Conservation (phyloP, 2,113 vertebrate genomes). For the Naja naja region DNA sequence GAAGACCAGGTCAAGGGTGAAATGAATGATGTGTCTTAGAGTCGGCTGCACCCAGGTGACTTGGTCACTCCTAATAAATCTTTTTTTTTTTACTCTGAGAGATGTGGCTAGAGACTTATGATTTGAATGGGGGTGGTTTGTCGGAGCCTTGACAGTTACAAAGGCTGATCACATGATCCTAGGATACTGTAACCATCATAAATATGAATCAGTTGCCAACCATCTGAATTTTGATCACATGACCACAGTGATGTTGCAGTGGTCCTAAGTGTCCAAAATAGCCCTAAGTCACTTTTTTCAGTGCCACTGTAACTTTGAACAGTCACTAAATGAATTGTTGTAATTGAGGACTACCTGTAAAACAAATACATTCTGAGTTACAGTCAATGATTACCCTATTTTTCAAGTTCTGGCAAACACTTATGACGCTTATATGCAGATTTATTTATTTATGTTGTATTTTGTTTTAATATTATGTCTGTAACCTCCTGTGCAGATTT, state of each 20-base stretch:
- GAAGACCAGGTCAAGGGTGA: too few relatives aligned
- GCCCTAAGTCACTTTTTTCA: not conserved
- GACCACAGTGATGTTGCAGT: not conserved
- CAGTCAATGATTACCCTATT: not conserved
- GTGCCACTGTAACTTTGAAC: not conserved
- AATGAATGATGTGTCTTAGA: too few relatives aligned
- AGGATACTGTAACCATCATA: not conserved
- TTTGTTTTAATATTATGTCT: not conserved
- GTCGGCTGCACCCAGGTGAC: too few relatives aligned
- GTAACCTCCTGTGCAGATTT: not conserved
- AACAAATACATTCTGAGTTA: not conserved
- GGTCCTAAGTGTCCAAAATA: not conserved
- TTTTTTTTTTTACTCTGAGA: too few relatives aligned
- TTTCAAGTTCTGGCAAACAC: not conserved
- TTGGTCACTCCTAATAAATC: too few relatives aligned
- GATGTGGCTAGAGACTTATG: too few relatives aligned
- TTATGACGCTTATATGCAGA: not conserved
- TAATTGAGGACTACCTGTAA: not conserved
- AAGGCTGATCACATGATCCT: not conserved
- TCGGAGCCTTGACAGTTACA: not conserved
- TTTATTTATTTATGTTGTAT: not conserved
- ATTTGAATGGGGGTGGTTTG: too few relatives aligned
- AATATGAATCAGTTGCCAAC: not conserved
- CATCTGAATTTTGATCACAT: not conserved
- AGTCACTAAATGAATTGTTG: not conserved